phyloP scores from a whole-genome alignment of 2,888 invertebrate species.

The Sipha maydis region DNA sequence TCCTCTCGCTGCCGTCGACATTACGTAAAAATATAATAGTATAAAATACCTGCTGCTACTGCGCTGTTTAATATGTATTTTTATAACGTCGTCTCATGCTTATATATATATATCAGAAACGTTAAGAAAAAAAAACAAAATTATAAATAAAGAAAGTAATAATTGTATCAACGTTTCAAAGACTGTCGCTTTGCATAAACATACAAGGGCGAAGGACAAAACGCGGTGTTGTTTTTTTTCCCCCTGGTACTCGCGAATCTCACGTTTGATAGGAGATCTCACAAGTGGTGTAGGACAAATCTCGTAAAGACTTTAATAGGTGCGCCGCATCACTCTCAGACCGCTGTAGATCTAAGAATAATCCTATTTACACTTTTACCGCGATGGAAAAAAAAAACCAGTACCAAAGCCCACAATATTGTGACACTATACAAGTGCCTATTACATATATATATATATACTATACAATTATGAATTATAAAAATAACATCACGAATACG shows the following conservation, averaged over 20 bases:
- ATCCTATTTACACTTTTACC: slow-evolving; percentile 20
- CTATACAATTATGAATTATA: neutral
- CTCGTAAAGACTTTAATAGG: slow-evolving; percentile 35
- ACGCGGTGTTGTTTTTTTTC: neutral
- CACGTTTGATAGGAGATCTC: neutral
- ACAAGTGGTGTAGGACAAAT: slow-evolving; percentile 37
- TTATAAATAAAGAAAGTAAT: neutral
- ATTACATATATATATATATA: neutral
- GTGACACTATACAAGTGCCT: slow-evolving; percentile 24
- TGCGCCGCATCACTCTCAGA: neutral
- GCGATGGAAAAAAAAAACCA: neutral
- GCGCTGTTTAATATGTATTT: no score
- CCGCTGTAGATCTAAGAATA: slow-evolving; percentile 34
- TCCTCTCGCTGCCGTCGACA: neutral
- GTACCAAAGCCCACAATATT: slow-evolving; percentile 35
- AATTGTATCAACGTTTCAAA: neutral
- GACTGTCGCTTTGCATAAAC: no score
- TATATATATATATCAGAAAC: neutral
- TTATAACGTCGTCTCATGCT: no score
- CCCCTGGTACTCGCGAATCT: neutral
- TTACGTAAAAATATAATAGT: neutral
- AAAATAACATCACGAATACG: slow-evolving; percentile 21
- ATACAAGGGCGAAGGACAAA: neutral
- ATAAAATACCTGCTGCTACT: no score
- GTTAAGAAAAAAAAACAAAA: neutral